Conservation (phyloP, 2,888 invertebrate genomes). For the Allolobophora icterica region DNA sequence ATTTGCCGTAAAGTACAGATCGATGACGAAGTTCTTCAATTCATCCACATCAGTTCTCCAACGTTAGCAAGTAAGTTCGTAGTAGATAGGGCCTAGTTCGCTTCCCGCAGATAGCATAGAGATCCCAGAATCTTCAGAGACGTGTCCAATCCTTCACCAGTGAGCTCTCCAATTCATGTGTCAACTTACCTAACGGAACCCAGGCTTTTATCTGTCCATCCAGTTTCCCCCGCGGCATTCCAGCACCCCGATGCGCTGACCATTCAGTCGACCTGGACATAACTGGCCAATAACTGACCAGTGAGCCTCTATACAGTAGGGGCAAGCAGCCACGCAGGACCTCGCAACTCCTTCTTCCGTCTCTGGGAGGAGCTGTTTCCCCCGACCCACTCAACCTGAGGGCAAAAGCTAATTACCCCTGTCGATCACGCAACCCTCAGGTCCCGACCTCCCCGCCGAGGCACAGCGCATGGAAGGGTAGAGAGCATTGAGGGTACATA, state of each 20-base stretch:
- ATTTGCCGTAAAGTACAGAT: too few relatives aligned
- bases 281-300: slow-evolving; percentile 17
- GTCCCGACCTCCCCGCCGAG: not conserved
- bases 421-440: not conserved
- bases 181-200: not conserved
- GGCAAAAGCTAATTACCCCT: not conserved
- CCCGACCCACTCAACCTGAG: not conserved
- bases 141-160: not conserved
- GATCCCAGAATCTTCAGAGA: not conserved
- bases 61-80: not conserved
- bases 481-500: not conserved
- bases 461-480: not conserved
- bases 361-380: not conserved
- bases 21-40: too few relatives aligned
- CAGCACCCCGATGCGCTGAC: not conserved
- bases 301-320: not conserved
- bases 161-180: not conserved
- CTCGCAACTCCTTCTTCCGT: not conserved
- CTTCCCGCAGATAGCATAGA: not conserved
- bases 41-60: too few relatives aligned
- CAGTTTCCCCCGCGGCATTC: not conserved
- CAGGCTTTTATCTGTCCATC: not conserved
- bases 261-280: slow-evolving; percentile 5
- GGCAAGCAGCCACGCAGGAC: not conserved
- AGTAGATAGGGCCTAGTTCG: not conserved